Base-by-base conservation (phyloP, 2,888 invertebrate species). In the Leucophenga montana region DNA sequence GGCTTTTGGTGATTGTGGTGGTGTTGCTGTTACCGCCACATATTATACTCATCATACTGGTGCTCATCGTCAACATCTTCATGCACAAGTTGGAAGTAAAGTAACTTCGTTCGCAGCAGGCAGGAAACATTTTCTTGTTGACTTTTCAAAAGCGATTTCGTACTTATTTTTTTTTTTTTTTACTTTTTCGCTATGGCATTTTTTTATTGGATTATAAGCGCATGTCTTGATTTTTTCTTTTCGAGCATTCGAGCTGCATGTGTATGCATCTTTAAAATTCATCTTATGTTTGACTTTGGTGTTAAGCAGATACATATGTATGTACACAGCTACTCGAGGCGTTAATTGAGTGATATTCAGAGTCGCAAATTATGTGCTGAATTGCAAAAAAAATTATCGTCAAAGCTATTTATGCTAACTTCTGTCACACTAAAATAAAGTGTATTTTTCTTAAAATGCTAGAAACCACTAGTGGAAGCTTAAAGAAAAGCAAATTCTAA, bases 131-230 rank as follows among this genome's bases (percentile, higher is more conserved):
- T 71, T 75, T 75, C 80, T 76, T 81, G 81, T 82, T 82, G 84
- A 82, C 81, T 82, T 82, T 82, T 82, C 74, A 80, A 82, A 82
- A 82, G 81, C 82, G 84, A 82, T 82, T 82, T 82, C 76, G 39
- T 39, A 39, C 11, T 39, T 8, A 11, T 39, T 5, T 39, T 39
- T 8, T 5, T 39, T 33, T 39, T 39, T 39, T 39, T 61, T 39
- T 18, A 18, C 13, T 44, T 16, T n/a, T 39, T 61, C 44, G 16
- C 31, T 61, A 39, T 39, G 39, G 11, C 11, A 27, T 14, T 39
- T 61, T 61, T 61, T 61, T 61, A 61, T 61, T 61, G 33, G 61
- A 61, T 39, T 33, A 39, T 39, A 54, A 18, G 20, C 18, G 39
- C 39, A 61, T 61, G 16, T 11, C 11, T 61, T 5, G n/a, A 39